Evolutionary conservation across 1,140 invertebrate species (phyloP), one percentile per base, ranked within the genome.

Genomic region (Periplaneta americana): DNA sequence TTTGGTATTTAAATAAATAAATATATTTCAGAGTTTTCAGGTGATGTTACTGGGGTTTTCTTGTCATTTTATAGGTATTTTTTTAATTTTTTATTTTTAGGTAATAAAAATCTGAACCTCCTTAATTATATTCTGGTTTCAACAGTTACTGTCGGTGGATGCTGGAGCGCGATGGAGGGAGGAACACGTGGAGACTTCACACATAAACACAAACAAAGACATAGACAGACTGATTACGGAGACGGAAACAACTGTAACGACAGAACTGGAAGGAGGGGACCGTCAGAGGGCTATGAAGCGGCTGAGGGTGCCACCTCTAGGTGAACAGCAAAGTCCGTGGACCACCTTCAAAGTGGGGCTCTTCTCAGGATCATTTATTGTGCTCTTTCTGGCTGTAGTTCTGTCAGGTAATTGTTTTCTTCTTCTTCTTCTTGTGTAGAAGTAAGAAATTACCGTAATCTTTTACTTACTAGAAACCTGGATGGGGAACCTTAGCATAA

Each of bases 261-360:
- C 93, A 83, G 96, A 98, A 81, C 89, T 99, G 78, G 98, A 99
- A 90, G 94, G 94, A 35, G 98, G 98, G 17, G 96, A 99, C 88
- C 89, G 98, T n/a, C 96, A 97, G 88, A 94, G 95, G 82, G 98
- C 98, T 0, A 99, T 99, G 98, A 99, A 99, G 90, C 91, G 98
- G 82, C 89, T 99, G 13, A 89, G 98, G 79, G 98, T 99, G 0
- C 98, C 98, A 5, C 98, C 98, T 0, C 88, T 99, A 31, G 98
- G 97, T 0, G 98, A 99, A 87, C 95, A 98, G 85, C 96, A 98
- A 89, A 90, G 89, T 80, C 94, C 94, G 0, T 95, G 95, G 94
- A 96, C 94, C 10, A 96, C 95, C 39, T 97, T 97, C 86, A 93
- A 95, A 88, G 93, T 95, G 82, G 96, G 96, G 2, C 88, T 97